Conservation (phyloP, 2,888 invertebrate species). For the Lochmaea crataegi region DNA sequence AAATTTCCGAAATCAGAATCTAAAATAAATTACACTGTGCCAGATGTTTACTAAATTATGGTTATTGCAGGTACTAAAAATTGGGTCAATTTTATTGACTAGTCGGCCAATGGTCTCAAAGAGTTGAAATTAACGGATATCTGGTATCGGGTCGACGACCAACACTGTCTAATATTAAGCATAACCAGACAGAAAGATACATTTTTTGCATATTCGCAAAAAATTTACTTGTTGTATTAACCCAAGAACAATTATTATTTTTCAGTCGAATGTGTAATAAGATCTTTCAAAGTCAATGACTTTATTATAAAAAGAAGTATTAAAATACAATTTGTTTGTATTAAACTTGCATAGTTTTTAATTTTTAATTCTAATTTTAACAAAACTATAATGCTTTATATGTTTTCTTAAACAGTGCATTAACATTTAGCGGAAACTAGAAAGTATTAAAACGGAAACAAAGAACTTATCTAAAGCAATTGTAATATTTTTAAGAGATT, state of each 20-base stretch:
- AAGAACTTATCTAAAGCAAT: background rate
- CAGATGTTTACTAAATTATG: constrained; percentile 11
- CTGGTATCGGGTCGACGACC: constrained; percentile 26
- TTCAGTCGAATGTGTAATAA: background rate
- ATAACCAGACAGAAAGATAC: constrained; percentile 18
- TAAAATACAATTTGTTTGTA: background rate
- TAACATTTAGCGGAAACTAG: background rate
- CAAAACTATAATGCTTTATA: background rate
- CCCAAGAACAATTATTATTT: background rate
- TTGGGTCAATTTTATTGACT: constrained; percentile 25
- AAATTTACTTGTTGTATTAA: background rate
- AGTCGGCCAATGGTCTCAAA: constrained; percentile 31
- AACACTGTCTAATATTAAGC: constrained; percentile 19
- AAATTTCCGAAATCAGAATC: background rate
- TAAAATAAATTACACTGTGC: background rate
- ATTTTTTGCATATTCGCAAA: constrained; percentile 25
- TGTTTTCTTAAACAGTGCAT: constrained; percentile 2
- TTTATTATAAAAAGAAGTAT: constrained; percentile 4
- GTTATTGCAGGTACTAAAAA: constrained; percentile 19
- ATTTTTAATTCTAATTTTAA: background rate
- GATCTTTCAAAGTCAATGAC: background rate
- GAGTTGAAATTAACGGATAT: constrained; percentile 31
- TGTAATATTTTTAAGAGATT: background rate
- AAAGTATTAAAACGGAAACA: background rate
- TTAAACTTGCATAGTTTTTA: background rate